Conservation (phyloP, 1,140 invertebrate species). For the Formica exsecta region DNA sequence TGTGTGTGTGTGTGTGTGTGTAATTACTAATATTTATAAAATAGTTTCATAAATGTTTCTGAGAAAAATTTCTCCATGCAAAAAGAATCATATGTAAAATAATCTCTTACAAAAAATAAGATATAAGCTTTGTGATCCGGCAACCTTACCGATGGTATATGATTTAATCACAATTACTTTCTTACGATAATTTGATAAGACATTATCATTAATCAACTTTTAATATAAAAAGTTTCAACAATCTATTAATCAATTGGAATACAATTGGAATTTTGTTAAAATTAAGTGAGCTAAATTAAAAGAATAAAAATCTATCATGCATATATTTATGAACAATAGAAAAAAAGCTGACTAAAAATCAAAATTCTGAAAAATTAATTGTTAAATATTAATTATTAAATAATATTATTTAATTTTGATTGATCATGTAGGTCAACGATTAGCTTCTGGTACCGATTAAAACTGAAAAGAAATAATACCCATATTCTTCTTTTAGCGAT, state of each 20-base stretch:
- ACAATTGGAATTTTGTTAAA: neutral
- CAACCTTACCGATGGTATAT: neutral
- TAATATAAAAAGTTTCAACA: neutral
- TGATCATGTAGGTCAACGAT: neutral
- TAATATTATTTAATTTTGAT: neutral
- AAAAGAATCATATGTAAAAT: neutral
- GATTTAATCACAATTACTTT: neutral
- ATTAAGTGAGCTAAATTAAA: neutral
- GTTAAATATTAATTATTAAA: neutral
- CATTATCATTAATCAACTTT: neutral
- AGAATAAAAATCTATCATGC: neutral
- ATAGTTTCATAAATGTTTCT: neutral
- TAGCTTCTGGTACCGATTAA: neutral
- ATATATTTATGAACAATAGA: neutral
- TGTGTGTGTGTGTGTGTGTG: too few relatives aligned
- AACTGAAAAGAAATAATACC: neutral
- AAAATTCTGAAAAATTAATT: neutral
- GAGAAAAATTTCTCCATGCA: neutral
- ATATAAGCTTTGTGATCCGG: too few relatives aligned
- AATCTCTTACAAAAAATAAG: too few relatives aligned
- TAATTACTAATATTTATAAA: neutral
- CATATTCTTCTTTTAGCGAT: slow-evolving; percentile 15
- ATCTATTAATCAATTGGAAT: neutral
- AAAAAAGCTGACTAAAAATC: neutral
- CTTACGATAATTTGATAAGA: neutral